Percentiles rank a stretch among this genome's conserved stretches.
These are phyloP conservation scores for Bucco capensis DNA, from an alignment of 2,113 vertebrate genomes.

Conservation along the genomic window DNA sequence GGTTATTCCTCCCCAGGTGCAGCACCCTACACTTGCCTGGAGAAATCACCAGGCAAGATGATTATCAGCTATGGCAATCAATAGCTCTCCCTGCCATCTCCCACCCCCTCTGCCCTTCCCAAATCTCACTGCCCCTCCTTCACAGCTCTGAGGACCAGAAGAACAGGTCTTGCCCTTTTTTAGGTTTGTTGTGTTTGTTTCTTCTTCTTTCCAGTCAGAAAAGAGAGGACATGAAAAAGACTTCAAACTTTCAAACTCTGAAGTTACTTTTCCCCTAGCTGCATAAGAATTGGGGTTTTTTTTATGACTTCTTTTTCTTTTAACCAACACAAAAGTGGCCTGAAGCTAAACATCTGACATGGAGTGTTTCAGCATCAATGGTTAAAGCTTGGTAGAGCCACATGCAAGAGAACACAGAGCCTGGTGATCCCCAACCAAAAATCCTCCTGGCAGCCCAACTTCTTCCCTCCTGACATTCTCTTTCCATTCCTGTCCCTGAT, in stretches of 20 bases:
- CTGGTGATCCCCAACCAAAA: not conserved
- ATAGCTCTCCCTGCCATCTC: not conserved
- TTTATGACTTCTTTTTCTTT: not conserved
- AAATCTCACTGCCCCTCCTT: not conserved
- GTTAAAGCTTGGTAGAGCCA: not conserved
- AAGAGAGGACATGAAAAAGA: not conserved
- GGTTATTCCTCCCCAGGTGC: too few species aligned
- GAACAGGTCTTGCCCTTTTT: not conserved
- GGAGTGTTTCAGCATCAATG: not conserved
- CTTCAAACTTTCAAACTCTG: not conserved
- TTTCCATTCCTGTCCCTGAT: not conserved
- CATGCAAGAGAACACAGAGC: not conserved
- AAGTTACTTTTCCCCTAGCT: not conserved
- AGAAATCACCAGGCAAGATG: not conserved
- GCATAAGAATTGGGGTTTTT: not conserved
- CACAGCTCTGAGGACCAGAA: not conserved
- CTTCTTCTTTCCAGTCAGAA: not conserved
- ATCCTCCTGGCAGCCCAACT: not conserved
- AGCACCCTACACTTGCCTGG: not conserved
- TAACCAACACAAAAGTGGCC: not conserved
- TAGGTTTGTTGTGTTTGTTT: not conserved
- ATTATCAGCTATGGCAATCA: not conserved
- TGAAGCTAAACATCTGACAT: constrained; percentile 24
- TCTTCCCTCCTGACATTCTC: not conserved
- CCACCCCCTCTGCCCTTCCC: not conserved